phyloP scores from a whole-genome alignment of 2,888 invertebrate species.

The Orchesella flavescens region DNA sequence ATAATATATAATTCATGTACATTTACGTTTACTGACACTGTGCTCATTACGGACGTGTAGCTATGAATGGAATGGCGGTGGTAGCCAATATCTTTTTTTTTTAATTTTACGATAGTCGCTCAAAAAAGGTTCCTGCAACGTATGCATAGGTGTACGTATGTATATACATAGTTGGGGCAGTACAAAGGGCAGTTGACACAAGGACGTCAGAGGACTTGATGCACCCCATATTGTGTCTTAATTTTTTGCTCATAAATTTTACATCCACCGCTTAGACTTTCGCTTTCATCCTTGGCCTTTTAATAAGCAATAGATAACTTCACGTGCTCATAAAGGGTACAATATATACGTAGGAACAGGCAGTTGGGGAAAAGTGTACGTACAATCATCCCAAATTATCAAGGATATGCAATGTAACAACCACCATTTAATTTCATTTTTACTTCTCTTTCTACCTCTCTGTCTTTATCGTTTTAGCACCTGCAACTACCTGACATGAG shows the following conservation, averaged over 20 bases:
- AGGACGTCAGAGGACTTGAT: constrained; percentile 24
- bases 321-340: not conserved
- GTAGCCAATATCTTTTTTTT: too few relatives aligned
- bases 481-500: too few relatives aligned
- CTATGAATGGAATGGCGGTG: too few relatives aligned
- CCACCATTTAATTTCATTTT: not conserved
- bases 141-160: too few relatives aligned
- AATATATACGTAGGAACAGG: constrained; percentile 28
- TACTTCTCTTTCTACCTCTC: not conserved
- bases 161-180: not conserved
- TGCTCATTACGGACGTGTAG: not conserved
- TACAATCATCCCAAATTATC: constrained; percentile 21
- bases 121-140: too few relatives aligned
- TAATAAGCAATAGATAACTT: constrained; percentile 11
- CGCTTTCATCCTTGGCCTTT: constrained; percentile 68
- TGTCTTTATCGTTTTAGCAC: too few relatives aligned
- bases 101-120: too few relatives aligned
- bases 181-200: constrained; percentile 49
- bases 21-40: not conserved
- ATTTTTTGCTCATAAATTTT: too few relatives aligned
- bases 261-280: constrained; percentile 16
- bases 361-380: not conserved
- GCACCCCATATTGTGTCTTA: not conserved
- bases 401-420: constrained; percentile 31
- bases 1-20: too few relatives aligned